phyloP scores from a whole-genome alignment of 2,797 vertebrate genomes.

The Lemur catta region DNA sequence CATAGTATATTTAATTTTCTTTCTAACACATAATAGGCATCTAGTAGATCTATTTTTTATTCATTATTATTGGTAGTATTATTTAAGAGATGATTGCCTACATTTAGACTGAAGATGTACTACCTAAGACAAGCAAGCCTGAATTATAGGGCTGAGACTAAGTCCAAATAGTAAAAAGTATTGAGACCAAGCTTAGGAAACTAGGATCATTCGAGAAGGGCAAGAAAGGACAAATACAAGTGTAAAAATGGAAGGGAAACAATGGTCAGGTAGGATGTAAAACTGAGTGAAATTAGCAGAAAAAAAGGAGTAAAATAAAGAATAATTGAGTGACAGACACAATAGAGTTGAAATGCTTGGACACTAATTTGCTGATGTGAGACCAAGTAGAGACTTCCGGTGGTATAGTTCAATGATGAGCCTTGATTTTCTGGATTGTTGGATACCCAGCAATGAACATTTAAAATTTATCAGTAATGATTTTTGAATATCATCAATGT shows the following conservation, averaged over 20 bases:
- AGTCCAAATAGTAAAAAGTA: background rate
- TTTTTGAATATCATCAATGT: background rate
- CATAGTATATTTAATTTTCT: background rate
- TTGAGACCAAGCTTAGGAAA: background rate
- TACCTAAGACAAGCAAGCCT: background rate
- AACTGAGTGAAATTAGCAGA: background rate
- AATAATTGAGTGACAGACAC: background rate
- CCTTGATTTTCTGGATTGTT: background rate
- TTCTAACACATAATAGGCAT: background rate
- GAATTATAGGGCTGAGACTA: background rate
- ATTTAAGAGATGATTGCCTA: background rate
- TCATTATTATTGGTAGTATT: background rate
- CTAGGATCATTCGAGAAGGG: background rate
- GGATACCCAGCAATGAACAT: background rate
- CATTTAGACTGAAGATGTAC: background rate
- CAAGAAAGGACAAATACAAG: background rate
- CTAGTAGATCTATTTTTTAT: background rate
- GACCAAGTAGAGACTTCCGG: background rate
- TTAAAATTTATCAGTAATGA: background rate
- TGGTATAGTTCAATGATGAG: background rate
- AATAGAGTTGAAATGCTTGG: background rate
- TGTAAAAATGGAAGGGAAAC: background rate
- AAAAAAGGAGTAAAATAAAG: background rate
- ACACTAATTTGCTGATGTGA: background rate
- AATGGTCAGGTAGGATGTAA: background rate